Evolutionary conservation across 2,797 vertebrate genomes (phyloP), one percentile per base, ranked within the genome.

Genomic region (Periophthalmus magnuspinnatus): DNA sequence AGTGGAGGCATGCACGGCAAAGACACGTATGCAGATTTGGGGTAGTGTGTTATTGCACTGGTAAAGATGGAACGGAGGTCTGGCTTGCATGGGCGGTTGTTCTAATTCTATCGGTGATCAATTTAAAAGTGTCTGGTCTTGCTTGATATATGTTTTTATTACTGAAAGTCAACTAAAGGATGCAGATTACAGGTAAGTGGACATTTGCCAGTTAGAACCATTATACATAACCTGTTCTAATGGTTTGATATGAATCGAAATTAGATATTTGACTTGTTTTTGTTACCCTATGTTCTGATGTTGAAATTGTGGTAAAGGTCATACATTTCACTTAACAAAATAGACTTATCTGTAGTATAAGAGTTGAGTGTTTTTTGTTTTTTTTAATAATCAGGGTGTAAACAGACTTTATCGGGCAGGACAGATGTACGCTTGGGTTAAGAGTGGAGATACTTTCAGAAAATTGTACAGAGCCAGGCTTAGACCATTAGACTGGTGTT

Each of bases 1-100:
- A 55, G 52, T 55, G 52, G 68, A 81, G 65, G 75, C 85, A 75
- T 48, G 76, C 79, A 77, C 74, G 65, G 67, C 69, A 58, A 64
- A 64, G 55, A 83, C 60, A 77, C 57, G 32, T 74, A 59, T 55
- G 59, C 62, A 36, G 41, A 64, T 64, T 28, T 17, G 1, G n/a
- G 14, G 22, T 47, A 19, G 36, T 45, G 60, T 63, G 16, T 9
- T 36, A 21, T 21, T 22, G 19, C 10, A 5, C n/a, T 21, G 19
- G 59, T 22, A 61, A 61, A 61, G 59, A 61, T 21, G 8, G 17
- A 34, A 57, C 4, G 16, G 16, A 34, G 32, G 57, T 32, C 56
- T 32, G 28, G 14, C 24, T 5, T 17, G 32, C 33, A 36, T 14
- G 41, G 41, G 11, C 17, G 16, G 1, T 60, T 11, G 19, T n/a